Evolutionary conservation across 1,140 invertebrate genomes (phyloP).

Genomic region (Galleria mellonella): DNA sequence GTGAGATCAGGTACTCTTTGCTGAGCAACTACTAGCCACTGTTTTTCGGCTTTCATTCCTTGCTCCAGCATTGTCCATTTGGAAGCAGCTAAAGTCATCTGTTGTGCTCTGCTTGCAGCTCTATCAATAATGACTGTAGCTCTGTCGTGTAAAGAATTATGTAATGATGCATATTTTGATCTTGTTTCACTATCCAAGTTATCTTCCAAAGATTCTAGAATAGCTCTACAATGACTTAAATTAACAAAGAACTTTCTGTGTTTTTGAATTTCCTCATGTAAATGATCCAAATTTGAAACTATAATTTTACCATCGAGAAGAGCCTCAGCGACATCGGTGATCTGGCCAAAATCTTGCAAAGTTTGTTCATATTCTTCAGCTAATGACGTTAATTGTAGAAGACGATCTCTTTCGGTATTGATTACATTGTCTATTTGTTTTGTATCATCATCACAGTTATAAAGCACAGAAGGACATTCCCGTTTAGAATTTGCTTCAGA

Average conservation of each 20-base stretch:
- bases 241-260: slow-evolving; percentile 92
- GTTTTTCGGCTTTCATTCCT: slow-evolving; percentile 85
- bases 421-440: slow-evolving; percentile 81
- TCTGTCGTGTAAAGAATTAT: slow-evolving; percentile 83
- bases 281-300: slow-evolving; percentile 82
- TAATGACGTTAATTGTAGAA: slow-evolving; percentile 82
- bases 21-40: slow-evolving; percentile 87
- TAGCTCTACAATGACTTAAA: slow-evolving; percentile 87
- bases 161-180: slow-evolving; percentile 82
- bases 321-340: slow-evolving; percentile 87
- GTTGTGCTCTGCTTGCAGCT: slow-evolving; percentile 84
- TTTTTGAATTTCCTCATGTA: slow-evolving; percentile 91
- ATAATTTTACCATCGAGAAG: slow-evolving; percentile 84
- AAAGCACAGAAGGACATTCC: slow-evolving; percentile 80
- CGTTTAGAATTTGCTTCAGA: slow-evolving; percentile 45
- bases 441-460: slow-evolving; percentile 78
- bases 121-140: slow-evolving; percentile 85
- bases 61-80: slow-evolving; percentile 87
- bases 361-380: slow-evolving; percentile 91
- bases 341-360: slow-evolving; percentile 87
- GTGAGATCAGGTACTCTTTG: slow-evolving; percentile 86
- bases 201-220: slow-evolving; percentile 88
- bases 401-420: slow-evolving; percentile 81
- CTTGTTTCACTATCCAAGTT: slow-evolving; percentile 87
- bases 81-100: slow-evolving; percentile 87